Percentiles rank a stretch among this genome's conserved stretches.
These are phyloP conservation scores for Cavia porcellus DNA, from an alignment of 2,113 vertebrate genomes.

Conservation along the genomic window DNA sequence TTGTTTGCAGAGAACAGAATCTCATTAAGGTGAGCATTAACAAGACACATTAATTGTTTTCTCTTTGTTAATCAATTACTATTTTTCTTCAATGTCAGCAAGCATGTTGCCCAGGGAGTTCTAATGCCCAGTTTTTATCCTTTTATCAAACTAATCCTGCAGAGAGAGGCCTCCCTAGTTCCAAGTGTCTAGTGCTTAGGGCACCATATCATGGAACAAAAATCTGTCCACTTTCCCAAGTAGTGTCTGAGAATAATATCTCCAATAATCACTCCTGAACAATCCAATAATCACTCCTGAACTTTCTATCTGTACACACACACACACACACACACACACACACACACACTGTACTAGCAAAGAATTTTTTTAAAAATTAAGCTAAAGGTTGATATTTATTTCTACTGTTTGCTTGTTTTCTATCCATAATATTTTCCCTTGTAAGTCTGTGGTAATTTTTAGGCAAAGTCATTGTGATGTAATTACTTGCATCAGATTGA, in stretches of 20 bases:
- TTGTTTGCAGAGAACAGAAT: background rate
- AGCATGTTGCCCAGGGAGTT: background rate
- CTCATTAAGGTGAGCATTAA: background rate
- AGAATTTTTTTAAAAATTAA: background rate
- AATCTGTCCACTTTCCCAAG: too few relatives aligned
- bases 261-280: background rate
- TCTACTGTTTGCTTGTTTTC: conserved; percentile 10
- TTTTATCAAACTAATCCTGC: background rate
- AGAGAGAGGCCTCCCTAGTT: background rate
- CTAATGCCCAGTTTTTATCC: background rate
- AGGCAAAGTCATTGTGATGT: conserved; percentile 81
- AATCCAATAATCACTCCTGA: too few relatives aligned
- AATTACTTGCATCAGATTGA: conserved; percentile 87
- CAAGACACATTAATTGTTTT: background rate
- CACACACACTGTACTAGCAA: background rate
- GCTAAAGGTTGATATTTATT: conserved; percentile 46
- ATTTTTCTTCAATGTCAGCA: background rate
- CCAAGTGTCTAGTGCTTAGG: background rate
- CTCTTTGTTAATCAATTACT: background rate
- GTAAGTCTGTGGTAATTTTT: conserved; percentile 73
- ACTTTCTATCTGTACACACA: fast-evolving
- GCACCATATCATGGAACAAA: background rate
- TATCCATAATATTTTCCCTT: conserved; percentile 58
- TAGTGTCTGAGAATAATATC: background rate
- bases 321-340: background rate